These are phyloP conservation scores for Corapipo altera DNA, from an alignment of 2,113 vertebrate genomes.

Conservation along the genomic window DNA sequence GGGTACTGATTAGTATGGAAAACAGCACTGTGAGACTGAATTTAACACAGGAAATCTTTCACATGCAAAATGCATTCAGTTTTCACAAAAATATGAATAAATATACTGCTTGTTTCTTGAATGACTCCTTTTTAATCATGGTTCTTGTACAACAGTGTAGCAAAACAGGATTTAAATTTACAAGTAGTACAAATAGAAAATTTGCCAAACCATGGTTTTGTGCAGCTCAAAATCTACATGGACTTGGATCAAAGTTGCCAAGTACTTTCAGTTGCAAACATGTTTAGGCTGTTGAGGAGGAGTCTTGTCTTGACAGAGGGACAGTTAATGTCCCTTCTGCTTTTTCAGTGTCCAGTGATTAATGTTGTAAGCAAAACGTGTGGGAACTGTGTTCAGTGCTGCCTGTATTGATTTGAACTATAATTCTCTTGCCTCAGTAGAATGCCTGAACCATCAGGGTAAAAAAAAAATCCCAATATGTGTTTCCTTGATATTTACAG, in stretches of 20 bases:
- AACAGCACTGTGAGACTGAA: neutral
- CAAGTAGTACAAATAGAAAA: neutral
- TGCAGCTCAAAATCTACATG: neutral
- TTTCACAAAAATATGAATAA: slow-evolving; percentile 29
- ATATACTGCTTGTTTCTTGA: neutral
- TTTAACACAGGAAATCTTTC: slow-evolving; percentile 31
- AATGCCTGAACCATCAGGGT: neutral
- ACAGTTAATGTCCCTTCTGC: neutral
- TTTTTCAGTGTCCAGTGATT: neutral
- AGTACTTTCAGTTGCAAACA: neutral
- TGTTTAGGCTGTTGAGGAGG: neutral
- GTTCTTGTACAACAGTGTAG: neutral
- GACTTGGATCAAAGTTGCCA: neutral
- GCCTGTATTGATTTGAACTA: neutral
- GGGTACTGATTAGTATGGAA: slow-evolving; percentile 26
- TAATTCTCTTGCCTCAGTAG: neutral
- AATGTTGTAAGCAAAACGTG: neutral
- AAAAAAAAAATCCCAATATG: neutral
- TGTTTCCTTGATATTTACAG: neutral
- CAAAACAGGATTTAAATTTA: neutral
- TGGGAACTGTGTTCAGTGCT: neutral
- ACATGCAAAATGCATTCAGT: neutral
- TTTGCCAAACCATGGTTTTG: neutral
- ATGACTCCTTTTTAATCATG: neutral
- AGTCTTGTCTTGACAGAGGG: neutral